phyloP scores from a whole-genome alignment of 2,888 invertebrate species.

The Pardosa pseudoannulata region DNA sequence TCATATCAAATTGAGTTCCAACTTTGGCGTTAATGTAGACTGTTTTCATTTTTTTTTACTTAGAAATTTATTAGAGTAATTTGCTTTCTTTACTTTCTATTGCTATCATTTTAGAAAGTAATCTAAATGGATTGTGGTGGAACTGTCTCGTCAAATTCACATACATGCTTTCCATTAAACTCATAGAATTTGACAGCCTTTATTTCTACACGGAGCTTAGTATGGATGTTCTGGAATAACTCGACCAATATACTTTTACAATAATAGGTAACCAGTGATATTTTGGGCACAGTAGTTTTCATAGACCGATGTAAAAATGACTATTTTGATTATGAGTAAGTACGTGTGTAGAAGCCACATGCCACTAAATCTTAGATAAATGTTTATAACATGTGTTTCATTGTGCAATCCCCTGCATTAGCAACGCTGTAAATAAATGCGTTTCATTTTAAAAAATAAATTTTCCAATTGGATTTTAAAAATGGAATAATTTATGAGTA shows the following conservation, averaged over 20 bases:
- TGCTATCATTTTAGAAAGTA: not conserved
- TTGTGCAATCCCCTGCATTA: not conserved
- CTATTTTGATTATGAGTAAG: not conserved
- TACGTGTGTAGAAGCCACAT: not conserved
- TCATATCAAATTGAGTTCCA: not conserved
- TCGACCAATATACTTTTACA: constrained; percentile 5
- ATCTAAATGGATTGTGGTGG: not conserved
- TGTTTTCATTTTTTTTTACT: not conserved
- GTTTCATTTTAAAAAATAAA: too few relatives aligned
- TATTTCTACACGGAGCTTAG: constrained; percentile 9
- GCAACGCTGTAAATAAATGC: too few relatives aligned
- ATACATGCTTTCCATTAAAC: not conserved
- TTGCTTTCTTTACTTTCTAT: not conserved
- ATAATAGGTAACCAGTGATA: not conserved
- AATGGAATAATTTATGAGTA: too few relatives aligned
- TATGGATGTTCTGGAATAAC: not conserved
- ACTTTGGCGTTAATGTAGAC: not conserved
- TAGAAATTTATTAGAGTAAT: constrained; percentile 11
- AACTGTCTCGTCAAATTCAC: not conserved
- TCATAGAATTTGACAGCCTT: not conserved
- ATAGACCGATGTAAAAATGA: not conserved
- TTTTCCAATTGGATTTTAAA: too few relatives aligned
- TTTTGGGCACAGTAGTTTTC: constrained; percentile 10
- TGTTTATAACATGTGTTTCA: not conserved
- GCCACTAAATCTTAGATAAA: not conserved